Evolutionary conservation across 2,113 vertebrate genomes (phyloP), one percentile per base, ranked within the genome.

Genomic region (Nicator chloris): DNA sequence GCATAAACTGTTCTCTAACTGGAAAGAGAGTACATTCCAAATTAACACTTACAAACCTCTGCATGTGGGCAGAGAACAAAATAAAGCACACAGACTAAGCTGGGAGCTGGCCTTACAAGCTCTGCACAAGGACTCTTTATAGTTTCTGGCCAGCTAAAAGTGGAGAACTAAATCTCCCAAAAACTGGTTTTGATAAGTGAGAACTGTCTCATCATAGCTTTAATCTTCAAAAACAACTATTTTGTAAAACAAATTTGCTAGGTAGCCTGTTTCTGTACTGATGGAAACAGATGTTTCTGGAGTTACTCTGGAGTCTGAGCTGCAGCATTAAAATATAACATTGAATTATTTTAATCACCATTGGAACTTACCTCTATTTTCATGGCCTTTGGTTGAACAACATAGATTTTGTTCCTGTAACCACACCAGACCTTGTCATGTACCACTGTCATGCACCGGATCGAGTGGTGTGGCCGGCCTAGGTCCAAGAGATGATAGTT

Each of bases 341-440:
- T 26, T 70, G 28, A 56, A 26, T 64, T 59, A 45, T 31, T 70
- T 86, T 26, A 35, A 87, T 83, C 49, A 68, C 6, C 54, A 61
- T 27, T 90, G 66, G 39, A 85, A 97, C 96, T 97, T 95, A 98
- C 99, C 99, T 99, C 99, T 90, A 99, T 99, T 97, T 98, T 99
- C 99, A 99, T 99, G 96, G 99, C 99, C 97, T 99, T 99, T 63
- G 99, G 99, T 59, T 99, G 99, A 79, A 99, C 98, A 96, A 99
- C 99, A 44, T 99, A 99, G 95, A 99, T 99, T 98, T 99, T 99
- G 97, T 99, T 99, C 96, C 98, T 98, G 97, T 98, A 99, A 92
- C 99, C 99, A 83, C 99, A 99, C 99, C 99, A 99, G 95, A 99
- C 99, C 97, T 98, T 99, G 97, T 99, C 99, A 8, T 99, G 99